Conservation (phyloP, 2,888 invertebrate species). For the Mimumesa dahlbomi region DNA sequence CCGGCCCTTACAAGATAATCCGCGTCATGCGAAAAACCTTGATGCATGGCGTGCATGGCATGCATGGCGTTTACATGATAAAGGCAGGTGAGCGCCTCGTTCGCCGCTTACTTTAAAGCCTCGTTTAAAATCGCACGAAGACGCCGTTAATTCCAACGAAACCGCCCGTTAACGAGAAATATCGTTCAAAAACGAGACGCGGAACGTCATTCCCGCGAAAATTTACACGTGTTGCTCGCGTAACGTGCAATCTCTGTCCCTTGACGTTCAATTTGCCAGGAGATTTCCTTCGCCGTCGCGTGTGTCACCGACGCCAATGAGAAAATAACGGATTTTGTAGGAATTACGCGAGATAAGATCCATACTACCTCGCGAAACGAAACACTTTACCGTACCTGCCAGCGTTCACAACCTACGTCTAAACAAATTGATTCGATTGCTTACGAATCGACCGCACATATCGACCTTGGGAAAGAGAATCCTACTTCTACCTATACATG, state of each 20-base stretch:
- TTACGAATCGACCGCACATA: neutral
- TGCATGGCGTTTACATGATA: constrained; percentile 48
- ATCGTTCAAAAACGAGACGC: constrained; percentile 25
- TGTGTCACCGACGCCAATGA: too few relatives aligned
- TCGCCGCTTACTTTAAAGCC: constrained; percentile 24
- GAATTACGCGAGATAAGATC: too few relatives aligned
- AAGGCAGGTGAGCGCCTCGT: constrained; percentile 23
- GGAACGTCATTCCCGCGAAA: neutral
- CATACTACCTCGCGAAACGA: too few relatives aligned
- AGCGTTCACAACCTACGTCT: too few relatives aligned
- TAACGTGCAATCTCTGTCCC: neutral
- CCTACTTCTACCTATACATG: too few relatives aligned
- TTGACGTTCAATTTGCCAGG: neutral
- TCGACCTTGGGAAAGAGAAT: too few relatives aligned
- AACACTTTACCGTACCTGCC: too few relatives aligned
- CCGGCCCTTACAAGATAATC: constrained; percentile 57
- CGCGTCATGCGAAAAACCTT: constrained; percentile 42
- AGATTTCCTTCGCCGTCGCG: neutral
- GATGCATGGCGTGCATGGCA: constrained; percentile 42
- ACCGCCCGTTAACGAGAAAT: constrained; percentile 35
- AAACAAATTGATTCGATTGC: too few relatives aligned
- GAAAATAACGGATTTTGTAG: too few relatives aligned
- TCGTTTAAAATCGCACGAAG: constrained; percentile 37
- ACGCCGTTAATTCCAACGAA: constrained; percentile 41
- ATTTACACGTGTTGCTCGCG: neutral